Conservation (phyloP, 1,140 invertebrate species). For the Grapholita molesta region DNA sequence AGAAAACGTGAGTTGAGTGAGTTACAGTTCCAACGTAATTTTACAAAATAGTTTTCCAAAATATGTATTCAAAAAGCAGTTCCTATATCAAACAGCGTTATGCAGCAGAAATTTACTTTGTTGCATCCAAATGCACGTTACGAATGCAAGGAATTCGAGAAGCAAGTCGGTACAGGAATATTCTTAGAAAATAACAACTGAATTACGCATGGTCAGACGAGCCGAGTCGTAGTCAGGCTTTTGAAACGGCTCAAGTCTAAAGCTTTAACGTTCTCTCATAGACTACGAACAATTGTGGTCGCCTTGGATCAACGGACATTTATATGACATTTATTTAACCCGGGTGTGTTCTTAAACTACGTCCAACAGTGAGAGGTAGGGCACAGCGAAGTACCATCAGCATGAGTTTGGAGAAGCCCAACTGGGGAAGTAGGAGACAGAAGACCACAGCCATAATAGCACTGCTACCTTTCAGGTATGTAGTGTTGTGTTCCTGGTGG, state of each 20-base stretch:
- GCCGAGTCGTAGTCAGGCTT: not conserved
- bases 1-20: no score
- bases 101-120: conserved; percentile 9
- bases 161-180: not conserved
- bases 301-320: no score
- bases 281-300: no score
- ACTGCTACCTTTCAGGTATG: no score
- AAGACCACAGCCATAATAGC: no score
- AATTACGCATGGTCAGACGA: not conserved
- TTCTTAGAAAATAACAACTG: conserved; percentile 3
- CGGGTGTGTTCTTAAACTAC: no score
- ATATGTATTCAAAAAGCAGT: not conserved
- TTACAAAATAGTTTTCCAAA: not conserved
- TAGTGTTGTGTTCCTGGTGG: no score
- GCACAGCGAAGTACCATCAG: no score
- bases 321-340: no score
- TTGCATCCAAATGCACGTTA: not conserved
- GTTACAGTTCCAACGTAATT: not conserved
- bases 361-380: no score
- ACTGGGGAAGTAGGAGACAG: no score
- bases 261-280: not conserved
- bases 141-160: conserved; percentile 3
- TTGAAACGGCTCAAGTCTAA: not conserved
- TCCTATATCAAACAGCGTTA: not conserved
- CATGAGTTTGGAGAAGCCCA: no score